Evolutionary conservation across 2,797 vertebrate species (phyloP), one percentile per base, ranked within the genome.

Genomic region (Eulemur rubriventer): DNA sequence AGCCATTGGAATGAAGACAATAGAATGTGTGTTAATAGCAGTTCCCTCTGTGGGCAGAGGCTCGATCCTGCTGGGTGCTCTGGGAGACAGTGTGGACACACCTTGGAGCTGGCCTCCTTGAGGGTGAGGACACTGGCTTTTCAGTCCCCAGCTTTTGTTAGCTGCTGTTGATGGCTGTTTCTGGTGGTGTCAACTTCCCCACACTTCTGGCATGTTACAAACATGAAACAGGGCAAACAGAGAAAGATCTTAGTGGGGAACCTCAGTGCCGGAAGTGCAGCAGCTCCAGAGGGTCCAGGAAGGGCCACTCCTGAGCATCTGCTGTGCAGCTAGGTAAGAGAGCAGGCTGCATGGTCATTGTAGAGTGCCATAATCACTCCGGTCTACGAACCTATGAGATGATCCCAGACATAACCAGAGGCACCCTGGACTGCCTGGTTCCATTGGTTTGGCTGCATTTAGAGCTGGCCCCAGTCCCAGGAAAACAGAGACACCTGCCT

Each of bases 31-130:
- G 18, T 28, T 26, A 8, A 41, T 5, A 78, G 17, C 0, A 1
- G 26, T 38, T 52, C 11, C 55, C 9, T 20, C 6, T 0, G 7
- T 2, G 11, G 9, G 35, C 30, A 1, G 14, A 35, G 6, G 5
- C 20, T 65, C 4, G 0, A 24, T 8, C 48, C 38, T 2, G 1
- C 11, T 6, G 8, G 26, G 35, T 10, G 4, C 48, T 33, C 24
- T 18, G 7, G 70, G 33, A 16, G 16, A 2, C 10, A 18, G 30
- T 2, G 1, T n/a, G 10, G 43, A 22, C 7, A 11, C 0, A 0
- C 20, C 69, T 30, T 10, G 6, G 38, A 4, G 24, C 13, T 28
- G 17, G 35, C 17, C 14, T 2, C 38, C n/a, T 30, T 18, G 8
- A 38, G 10, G 24, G 1, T 38, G 2, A 1, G 17, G n/a, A n/a